Percentiles rank a stretch among this genome's conserved stretches.
Conservation (phyloP, 1,140 invertebrate genomes). For the Hormaphis cornu region DNA sequence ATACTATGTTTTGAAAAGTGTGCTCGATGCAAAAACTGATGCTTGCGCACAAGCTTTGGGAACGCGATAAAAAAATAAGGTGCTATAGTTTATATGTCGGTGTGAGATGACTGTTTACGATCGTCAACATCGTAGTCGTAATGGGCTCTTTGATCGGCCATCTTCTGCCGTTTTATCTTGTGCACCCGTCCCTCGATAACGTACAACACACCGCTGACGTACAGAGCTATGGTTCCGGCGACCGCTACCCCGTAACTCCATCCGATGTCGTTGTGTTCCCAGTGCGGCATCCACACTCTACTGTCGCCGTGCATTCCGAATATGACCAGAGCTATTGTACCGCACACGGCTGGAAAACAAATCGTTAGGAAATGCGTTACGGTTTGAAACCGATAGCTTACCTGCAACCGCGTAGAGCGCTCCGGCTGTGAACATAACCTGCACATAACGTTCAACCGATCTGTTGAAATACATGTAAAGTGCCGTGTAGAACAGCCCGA, state of each 20-base stretch:
- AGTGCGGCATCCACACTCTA: conserved; percentile 91
- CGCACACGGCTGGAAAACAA: conserved; percentile 52
- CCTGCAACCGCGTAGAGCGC: conserved; percentile 4
- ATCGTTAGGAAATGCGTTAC: neutral
- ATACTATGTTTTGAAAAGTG: no score
- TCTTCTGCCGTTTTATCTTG: conserved; percentile 52
- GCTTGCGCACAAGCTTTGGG: neutral
- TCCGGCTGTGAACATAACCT: conserved; percentile 14
- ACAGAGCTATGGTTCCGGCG: conserved; percentile 48
- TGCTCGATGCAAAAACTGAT: conserved; percentile 7
- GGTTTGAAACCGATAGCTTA: neutral
- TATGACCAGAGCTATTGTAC: conserved; percentile 60
- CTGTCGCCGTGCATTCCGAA: conserved; percentile 85
- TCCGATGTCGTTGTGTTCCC: conserved; percentile 89
- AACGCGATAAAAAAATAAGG: neutral
- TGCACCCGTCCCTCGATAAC: conserved; percentile 70
- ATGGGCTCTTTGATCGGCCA: conserved; percentile 17
- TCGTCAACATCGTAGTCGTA: conserved; percentile 31
- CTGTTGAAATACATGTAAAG: conserved; percentile 29
- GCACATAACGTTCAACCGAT: conserved; percentile 1
- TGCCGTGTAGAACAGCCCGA: conserved; percentile 17
- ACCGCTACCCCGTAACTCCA: conserved; percentile 87
- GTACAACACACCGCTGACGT: conserved; percentile 41
- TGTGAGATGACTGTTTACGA: conserved; percentile 17
- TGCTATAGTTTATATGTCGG: conserved; percentile 19